phyloP scores from a whole-genome alignment of 1,140 invertebrate genomes.

The Drosophila willistoni region DNA sequence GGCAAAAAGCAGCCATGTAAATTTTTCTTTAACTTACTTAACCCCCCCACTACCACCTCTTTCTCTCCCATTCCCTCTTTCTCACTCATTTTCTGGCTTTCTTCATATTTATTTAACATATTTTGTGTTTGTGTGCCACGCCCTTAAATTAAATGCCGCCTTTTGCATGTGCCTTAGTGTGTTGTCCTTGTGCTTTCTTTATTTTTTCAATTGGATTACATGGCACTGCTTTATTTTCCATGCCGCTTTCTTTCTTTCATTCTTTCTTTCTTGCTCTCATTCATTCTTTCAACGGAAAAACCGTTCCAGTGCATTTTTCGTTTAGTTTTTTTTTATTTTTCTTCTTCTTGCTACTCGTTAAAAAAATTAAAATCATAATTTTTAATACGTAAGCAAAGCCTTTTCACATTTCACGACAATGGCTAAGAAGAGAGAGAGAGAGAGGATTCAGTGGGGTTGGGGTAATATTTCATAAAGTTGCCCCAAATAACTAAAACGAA shows the following conservation, averaged over 20 bases:
- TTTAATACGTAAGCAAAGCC: conserved; percentile 8
- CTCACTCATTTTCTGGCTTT: conserved; percentile 29
- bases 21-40: conserved; percentile 70
- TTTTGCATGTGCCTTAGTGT: conserved; percentile 30
- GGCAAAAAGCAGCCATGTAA: conserved; percentile 67
- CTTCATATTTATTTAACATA: conserved; percentile 71
- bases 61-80: conserved; percentile 29
- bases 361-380: conserved; percentile 14
- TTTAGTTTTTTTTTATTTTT: no score
- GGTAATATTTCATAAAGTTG: conserved; percentile 1
- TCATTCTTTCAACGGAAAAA: conserved; percentile 23
- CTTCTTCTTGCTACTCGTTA: not conserved
- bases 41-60: not conserved
- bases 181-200: conserved; percentile 60
- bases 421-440: not conserved
- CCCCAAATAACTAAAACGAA: conserved; percentile 3
- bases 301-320: not conserved
- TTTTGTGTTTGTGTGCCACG: conserved; percentile 48
- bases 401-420: conserved; percentile 5
- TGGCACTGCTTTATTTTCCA: conserved; percentile 50
- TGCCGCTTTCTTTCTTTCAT: conserved; percentile 25
- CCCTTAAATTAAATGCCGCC: conserved; percentile 67
- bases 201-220: conserved; percentile 69
- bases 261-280: conserved; percentile 34
- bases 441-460: not conserved